These are phyloP conservation scores for Brachirus orientalis DNA, from an alignment of 2,113 vertebrate species.

Conservation along the genomic window DNA sequence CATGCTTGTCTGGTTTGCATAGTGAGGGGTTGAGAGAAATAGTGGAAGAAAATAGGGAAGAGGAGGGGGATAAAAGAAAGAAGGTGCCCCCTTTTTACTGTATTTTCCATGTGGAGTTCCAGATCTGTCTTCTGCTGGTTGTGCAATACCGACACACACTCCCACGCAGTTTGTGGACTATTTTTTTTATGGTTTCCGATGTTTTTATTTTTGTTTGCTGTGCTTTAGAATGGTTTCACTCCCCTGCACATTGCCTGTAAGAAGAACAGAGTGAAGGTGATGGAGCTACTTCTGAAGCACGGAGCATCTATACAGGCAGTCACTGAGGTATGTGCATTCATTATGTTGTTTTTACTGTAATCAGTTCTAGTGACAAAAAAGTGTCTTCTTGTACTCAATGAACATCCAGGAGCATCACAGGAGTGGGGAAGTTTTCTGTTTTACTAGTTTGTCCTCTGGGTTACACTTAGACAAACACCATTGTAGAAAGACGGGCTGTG, in stretches of 20 bases:
- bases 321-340: conserved; percentile 87
- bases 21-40: conserved; percentile 7
- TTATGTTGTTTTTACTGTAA: background rate
- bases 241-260: conserved; percentile 99
- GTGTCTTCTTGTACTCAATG: background rate
- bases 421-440: background rate
- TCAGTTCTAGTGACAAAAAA: background rate
- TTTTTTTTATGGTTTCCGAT: conserved; percentile 5
- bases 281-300: conserved; percentile 97
- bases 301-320: conserved; percentile 98
- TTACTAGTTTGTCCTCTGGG: background rate
- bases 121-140: conserved; percentile 35
- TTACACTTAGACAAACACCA: background rate
- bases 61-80: conserved; percentile 11
- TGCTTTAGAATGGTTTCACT: conserved; percentile 94
- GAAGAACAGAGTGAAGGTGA: conserved; percentile 98
- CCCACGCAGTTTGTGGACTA: conserved; percentile 2
- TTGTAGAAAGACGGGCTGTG: background rate
- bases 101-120: conserved; percentile 58
- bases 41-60: conserved; percentile 8
- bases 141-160: conserved; percentile 3
- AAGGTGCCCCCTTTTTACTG: conserved; percentile 25
- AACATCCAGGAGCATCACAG: background rate
- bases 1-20: conserved; percentile 58
- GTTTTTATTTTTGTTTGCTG: background rate